These are phyloP conservation scores for Koerneria pararmatus DNA, from an alignment of 2,888 invertebrate species.

Conservation along the genomic window DNA sequence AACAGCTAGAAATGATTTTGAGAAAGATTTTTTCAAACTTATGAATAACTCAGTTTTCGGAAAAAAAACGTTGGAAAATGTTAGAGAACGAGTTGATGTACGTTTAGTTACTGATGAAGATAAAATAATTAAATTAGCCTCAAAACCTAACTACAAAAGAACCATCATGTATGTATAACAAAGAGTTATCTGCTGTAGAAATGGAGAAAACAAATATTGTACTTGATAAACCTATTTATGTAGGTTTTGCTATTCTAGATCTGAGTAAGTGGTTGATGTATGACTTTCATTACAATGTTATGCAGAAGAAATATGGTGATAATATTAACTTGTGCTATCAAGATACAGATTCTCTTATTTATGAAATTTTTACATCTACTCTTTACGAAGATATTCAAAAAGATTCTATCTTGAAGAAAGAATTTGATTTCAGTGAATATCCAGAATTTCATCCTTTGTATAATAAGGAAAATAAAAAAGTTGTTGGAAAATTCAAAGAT, in stretches of 20 bases:
- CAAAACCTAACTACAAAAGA: too few relatives aligned
- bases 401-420: constrained; percentile 21
- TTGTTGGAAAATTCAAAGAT: constrained; percentile 37
- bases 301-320: constrained; percentile 29
- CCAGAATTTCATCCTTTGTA: constrained; percentile 37
- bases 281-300: constrained; percentile 40
- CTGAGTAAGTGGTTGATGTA: constrained; percentile 40
- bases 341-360: constrained; percentile 54
- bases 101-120: constrained; percentile 31
- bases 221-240: constrained; percentile 32
- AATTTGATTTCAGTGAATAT: constrained; percentile 51
- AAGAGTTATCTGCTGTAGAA: constrained; percentile 30
- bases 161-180: too few relatives aligned
- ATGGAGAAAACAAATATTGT: constrained; percentile 33
- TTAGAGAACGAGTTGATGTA: constrained; percentile 59
- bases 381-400: constrained; percentile 54
- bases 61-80: constrained; percentile 62
- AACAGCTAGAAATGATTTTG: constrained; percentile 54
- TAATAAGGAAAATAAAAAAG: constrained; percentile 40
- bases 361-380: constrained; percentile 50
- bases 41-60: constrained; percentile 60
- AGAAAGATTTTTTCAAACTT: constrained; percentile 61
- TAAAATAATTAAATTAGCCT: constrained; percentile 25
- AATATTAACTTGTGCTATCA: constrained; percentile 41
- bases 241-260: constrained; percentile 35